Base-by-base conservation (phyloP, 2,113 vertebrate species). In the Pangasianodon hypophthalmus region DNA sequence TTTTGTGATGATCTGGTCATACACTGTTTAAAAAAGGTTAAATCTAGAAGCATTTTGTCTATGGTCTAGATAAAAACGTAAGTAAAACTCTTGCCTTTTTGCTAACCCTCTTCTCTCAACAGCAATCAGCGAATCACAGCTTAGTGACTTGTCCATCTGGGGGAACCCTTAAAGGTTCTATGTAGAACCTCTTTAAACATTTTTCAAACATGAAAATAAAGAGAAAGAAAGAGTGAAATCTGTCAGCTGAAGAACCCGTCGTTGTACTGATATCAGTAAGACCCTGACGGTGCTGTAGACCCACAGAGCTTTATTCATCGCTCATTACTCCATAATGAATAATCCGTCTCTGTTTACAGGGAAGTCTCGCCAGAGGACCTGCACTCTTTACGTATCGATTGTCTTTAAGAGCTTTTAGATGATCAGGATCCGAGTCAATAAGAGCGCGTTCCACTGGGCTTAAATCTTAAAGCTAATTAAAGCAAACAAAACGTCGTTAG, bases 401-500 rank as follows among this genome's bases (percentile, higher is more conserved):
- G 52, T 84, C 32, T 73, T 26, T 26, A 83, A 73, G 50, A 58
- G 64, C 37, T 18, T 71, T 84, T 46, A 58, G 32, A 88, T 84
- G 67, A 32, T 82, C 67, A 26, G 80, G 50, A 58, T 88, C 50
- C 50, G 14, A 41, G 52, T 88, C 80, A 32, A 75, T 88, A 73
- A 58, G 46, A 73, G 26, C 26, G 0, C 37, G 13, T 62, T 73
- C 64, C 16, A 44, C 58, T 69, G 80, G 67, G 64, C 18, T 84
- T 88, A 14, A 88, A 88, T 84, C 64, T 58, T 41, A 19, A 82
- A 29, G 80, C 52, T 69, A 84, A 84, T 88, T 88, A 84, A 88
- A 88, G 52, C 18, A 71, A 88, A 84, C 60, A 46, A 71, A 83
- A n/a, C 21, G 1, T 26, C 32, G 21, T 24, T 83, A 52, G 13